phyloP scores from a whole-genome alignment of 1,140 invertebrate genomes.

The Heterodera carotae region DNA sequence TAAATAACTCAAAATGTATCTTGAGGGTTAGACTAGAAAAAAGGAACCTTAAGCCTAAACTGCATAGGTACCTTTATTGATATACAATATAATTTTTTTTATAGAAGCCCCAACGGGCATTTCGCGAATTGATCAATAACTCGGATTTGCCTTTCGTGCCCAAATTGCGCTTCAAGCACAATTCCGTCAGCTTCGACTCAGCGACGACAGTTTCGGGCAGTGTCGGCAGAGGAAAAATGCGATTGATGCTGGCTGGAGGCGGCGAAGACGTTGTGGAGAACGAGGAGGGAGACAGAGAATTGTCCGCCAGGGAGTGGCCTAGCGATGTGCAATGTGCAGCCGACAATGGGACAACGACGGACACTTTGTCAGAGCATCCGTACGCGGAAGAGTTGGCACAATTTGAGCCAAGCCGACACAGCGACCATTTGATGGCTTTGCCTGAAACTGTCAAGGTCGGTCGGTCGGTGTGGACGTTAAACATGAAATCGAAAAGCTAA shows the following conservation, averaged over 20 bases:
- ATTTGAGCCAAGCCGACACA: slow-evolving; percentile 34
- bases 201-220: slow-evolving; percentile 9
- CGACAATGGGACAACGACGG: not conserved
- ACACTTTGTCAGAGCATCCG: slow-evolving; percentile 34
- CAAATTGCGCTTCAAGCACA: slow-evolving; percentile 54
- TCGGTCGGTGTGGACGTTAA: not conserved
- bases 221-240: slow-evolving; percentile 28
- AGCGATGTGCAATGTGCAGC: slow-evolving; percentile 67
- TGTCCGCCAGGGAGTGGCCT: slow-evolving; percentile 85
- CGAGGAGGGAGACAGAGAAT: slow-evolving; percentile 68
- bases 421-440: slow-evolving; percentile 14
- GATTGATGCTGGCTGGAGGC: slow-evolving; percentile 15
- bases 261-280: slow-evolving; percentile 14
- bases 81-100: too few relatives aligned
- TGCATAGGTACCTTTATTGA: too few relatives aligned
- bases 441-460: slow-evolving; percentile 5
- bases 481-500: not conserved
- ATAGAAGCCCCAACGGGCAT: slow-evolving; percentile 51
- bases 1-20: too few relatives aligned
- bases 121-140: slow-evolving; percentile 42
- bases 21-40: too few relatives aligned
- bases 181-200: not conserved
- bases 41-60: too few relatives aligned
- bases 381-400: slow-evolving; percentile 54
- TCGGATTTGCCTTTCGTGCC: slow-evolving; percentile 42